Base-by-base conservation (phyloP, 2,113 vertebrate genomes). In the Oreotragus oreotragus region DNA sequence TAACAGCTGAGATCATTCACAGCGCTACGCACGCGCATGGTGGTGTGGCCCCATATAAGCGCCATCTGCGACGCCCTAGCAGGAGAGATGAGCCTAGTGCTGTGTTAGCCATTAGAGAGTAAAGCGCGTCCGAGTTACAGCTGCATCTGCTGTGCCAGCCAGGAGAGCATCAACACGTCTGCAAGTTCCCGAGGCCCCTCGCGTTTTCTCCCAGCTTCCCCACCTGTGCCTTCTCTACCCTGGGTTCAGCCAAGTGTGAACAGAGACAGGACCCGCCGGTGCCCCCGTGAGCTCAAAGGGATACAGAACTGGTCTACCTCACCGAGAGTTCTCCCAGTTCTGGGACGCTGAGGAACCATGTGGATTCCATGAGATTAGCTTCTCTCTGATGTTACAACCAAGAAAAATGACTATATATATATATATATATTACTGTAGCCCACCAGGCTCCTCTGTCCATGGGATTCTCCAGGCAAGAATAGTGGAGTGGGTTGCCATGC, bases 11-110 rank as follows among this genome's bases (percentile, higher is more conserved):
- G 64, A 36, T 70, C n/a, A 70, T 70, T 36, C 5, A 36, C 10
- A 3, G n/a, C 0, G 0, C 64, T 36, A 11, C 2, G 19, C 64
- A 36, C 2, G 16, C 21, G 64, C 17, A 11, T 11, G 64, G n/a
- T 36, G 64, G 9, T 36, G 19, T 36, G 64, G 64, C 64, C 64
- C 19, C n/a, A 23, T 36, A 70, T 36, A 70, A 70, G 9, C 19
- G 11, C 19, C 64, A 70, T 70, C n/a, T 70, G n/a, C 1, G 19
- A 70, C 0, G 0, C 64, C 36, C 64, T 23, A 36, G 19, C 1
- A 23, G n/a, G 64, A 23, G 19, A 36, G n/a, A 12, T 0, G 1
- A 70, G n/a, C 2, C 4, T 11, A 11, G 64, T 6, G 64, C 19
- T 36, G 9, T 21, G 64, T 12, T 70, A 70, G 64, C 64, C n/a